These are phyloP conservation scores for Meandrina meandrites DNA, from an alignment of 92 coral and sea anemone species.

Conservation along the genomic window DNA sequence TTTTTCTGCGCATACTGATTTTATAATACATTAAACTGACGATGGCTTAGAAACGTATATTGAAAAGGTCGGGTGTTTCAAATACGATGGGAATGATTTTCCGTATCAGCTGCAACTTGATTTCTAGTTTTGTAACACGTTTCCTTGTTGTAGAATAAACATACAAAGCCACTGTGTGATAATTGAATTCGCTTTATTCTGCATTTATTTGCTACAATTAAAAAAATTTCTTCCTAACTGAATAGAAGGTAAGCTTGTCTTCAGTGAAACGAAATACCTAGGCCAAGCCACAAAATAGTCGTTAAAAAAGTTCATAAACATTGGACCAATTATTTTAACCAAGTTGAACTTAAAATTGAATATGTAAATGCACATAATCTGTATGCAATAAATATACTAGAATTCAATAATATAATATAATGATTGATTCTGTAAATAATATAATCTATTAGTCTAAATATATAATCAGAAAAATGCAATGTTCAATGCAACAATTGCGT, in stretches of 20 bases:
- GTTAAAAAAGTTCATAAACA: not conserved
- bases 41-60: too few relatives aligned
- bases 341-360: not conserved
- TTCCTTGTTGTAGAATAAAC: not conserved
- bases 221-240: not conserved
- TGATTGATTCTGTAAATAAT: not conserved
- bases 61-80: too few relatives aligned
- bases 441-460: not conserved
- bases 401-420: not conserved
- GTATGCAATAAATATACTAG: not conserved
- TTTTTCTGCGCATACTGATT: too few relatives aligned
- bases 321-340: not conserved
- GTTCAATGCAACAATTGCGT: not conserved
- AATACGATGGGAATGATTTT: too few relatives aligned
- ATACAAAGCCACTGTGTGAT: not conserved
- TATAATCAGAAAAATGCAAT: not conserved
- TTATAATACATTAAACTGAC: too few relatives aligned
- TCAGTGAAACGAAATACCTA: not conserved
- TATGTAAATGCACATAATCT: not conserved
- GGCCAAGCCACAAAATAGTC: not conserved
- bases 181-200: not conserved
- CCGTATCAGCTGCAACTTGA: not conserved
- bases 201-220: not conserved
- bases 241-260: not conserved
- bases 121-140: not conserved